Conservation (phyloP, 2,888 invertebrate genomes). For the Hetaerina titia region DNA sequence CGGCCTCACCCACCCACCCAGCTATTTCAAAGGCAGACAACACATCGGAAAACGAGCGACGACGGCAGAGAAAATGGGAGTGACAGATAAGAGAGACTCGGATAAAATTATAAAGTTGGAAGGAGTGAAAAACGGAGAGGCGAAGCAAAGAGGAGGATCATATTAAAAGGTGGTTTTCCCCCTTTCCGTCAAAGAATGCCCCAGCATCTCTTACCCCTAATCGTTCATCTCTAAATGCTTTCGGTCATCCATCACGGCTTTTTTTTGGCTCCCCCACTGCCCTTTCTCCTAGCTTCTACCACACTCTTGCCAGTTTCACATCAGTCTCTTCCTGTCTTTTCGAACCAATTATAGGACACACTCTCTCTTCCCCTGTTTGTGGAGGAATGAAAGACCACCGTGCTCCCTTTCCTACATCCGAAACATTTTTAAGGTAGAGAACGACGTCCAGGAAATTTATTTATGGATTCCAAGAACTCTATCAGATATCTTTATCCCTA, state of each 20-base stretch:
- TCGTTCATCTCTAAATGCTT: constrained; percentile 65
- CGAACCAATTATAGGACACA: constrained; percentile 49
- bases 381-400: constrained; percentile 15
- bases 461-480: not conserved
- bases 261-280: constrained; percentile 13
- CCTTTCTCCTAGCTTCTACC: not conserved
- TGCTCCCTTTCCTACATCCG: not conserved
- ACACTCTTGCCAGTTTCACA: not conserved
- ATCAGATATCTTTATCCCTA: not conserved
- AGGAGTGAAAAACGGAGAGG: not conserved
- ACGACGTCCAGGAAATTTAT: not conserved
- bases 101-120: not conserved
- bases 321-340: constrained; percentile 28
- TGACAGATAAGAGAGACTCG: constrained; percentile 19
- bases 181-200: constrained; percentile 17
- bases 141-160: not conserved
- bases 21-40: not conserved
- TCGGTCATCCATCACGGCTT: constrained; percentile 57
- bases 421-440: not conserved
- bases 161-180: not conserved
- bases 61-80: not conserved
- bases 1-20: not conserved
- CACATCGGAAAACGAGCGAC: not conserved
- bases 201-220: constrained; percentile 44
- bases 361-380: not conserved